These are phyloP conservation scores for Ctenicera cuprea DNA, from an alignment of 2,888 invertebrate species.

Conservation along the genomic window DNA sequence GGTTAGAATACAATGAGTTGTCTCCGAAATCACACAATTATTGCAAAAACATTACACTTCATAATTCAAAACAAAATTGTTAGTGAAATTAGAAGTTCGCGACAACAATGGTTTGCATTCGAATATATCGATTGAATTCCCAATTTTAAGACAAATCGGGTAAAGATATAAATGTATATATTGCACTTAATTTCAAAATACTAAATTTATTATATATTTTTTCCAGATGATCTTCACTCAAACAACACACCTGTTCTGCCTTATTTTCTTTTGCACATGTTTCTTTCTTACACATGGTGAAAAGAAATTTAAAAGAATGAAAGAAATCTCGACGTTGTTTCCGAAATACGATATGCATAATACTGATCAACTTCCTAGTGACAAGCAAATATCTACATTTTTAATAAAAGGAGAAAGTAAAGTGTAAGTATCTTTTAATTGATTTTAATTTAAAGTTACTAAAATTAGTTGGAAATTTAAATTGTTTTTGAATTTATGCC, in stretches of 20 bases:
- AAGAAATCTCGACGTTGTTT: slow-evolving; percentile 48
- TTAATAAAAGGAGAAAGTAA: slow-evolving; percentile 64
- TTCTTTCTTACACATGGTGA: slow-evolving; percentile 45
- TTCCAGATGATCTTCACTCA: background rate
- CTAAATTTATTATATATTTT: background rate
- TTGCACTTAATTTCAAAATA: background rate
- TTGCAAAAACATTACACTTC: too few species aligned
- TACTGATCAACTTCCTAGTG: slow-evolving; percentile 63
- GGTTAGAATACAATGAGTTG: too few species aligned
- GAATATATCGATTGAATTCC: too few species aligned
- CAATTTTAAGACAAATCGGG: too few species aligned
- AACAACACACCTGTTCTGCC: background rate
- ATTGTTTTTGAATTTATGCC: too few species aligned
- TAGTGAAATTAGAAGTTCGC: too few species aligned
- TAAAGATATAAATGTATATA: too few species aligned
- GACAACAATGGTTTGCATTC: too few species aligned
- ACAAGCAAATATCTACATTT: slow-evolving; percentile 66
- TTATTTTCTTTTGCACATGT: background rate
- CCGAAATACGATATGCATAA: slow-evolving; percentile 57
- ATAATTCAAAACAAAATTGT: too few species aligned
- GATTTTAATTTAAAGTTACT: too few species aligned
- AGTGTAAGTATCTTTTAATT: slow-evolving; percentile 61
- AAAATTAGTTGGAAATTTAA: too few species aligned
- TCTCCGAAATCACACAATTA: too few species aligned
- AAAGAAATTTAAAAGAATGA: slow-evolving; percentile 53